phyloP scores from a whole-genome alignment of 2,888 invertebrate species.

The Colletes collaris region DNA sequence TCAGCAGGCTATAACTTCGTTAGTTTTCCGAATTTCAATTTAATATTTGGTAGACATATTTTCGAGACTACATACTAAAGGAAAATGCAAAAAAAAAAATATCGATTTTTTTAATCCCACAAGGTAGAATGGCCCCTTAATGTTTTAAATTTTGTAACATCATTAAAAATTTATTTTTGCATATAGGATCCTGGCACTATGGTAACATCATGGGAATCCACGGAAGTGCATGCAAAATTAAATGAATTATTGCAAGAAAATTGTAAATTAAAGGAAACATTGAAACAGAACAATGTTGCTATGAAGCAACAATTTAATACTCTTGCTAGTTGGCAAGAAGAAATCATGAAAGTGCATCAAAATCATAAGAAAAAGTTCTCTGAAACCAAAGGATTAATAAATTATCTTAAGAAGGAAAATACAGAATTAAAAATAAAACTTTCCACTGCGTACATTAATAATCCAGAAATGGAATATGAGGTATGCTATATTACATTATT shows the following conservation, averaged over 20 bases:
- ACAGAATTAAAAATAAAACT: constrained; percentile 71
- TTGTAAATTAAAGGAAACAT: constrained; percentile 85
- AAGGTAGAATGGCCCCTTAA: not conserved
- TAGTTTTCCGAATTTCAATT: no score
- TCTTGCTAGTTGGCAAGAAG: constrained; percentile 87
- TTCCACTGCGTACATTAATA: constrained; percentile 5
- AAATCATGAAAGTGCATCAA: constrained; percentile 86
- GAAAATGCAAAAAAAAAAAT: no score
- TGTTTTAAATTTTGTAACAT: constrained; percentile 1
- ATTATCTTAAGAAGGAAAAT: constrained; percentile 78
- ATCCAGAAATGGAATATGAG: constrained; percentile 19
- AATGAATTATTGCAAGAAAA: constrained; percentile 85
- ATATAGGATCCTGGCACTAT: constrained; percentile 75
- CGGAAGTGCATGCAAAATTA: constrained; percentile 84
- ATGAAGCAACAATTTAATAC: constrained; percentile 88
- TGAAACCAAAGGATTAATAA: constrained; percentile 86
- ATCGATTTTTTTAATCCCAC: no score
- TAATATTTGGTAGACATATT: no score
- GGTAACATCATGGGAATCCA: constrained; percentile 77
- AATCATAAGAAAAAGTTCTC: constrained; percentile 87
- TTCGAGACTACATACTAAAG: no score
- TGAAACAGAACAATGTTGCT: constrained; percentile 87
- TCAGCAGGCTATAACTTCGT: no score
- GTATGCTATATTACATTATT: constrained; percentile 29
- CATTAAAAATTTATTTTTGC: constrained; percentile 14